Evolutionary conservation across 30 jellyfish, hydroid and myxozoan genomes (phyloP), one percentile per base, ranked within the genome.

Genomic region (Cassiopea xamachana): DNA sequence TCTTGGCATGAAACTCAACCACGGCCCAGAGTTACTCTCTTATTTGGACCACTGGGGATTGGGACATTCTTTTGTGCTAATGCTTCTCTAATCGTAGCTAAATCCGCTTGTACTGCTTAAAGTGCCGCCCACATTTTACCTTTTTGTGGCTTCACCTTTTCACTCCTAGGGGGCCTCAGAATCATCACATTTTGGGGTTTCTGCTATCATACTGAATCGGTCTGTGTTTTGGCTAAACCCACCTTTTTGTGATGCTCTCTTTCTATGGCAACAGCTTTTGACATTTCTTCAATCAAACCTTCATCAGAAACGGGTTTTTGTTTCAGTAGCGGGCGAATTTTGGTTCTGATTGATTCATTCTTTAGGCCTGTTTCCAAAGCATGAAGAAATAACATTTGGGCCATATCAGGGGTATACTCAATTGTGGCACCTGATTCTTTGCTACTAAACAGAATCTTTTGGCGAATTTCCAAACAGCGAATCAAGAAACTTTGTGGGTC

Each of bases 351-450:
- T 1, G 84, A 75, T 1, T 75, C 84, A 75, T 75, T 45, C 39
- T 75, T 75, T 75, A 75, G 64, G 17, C 79, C 79, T 60, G 89
- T 81, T 81, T 81, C 89, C 64, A 81, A 81, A 58, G 89, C 89
- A 61, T 81, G 89, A 60, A 81, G 89, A 62, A 81, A 81, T 61
- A 81, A 60, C 10, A 80, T 68, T 60, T 81, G 79, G 68, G 89
- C 89, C 89, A 81, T 81, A 60, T 81, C 89, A 59, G 68, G 89
- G 51, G 89, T 81, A 44, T 81, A 81, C 67, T 81, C 80, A 19
- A 58, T 81, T 81, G 89, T 81, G 64, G 80, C 80, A 60, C 81
- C 89, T 68, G 89, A 60, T 81, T 81, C 89, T 81, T 81, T 81
- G 60, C 89, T 64, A 60, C 69, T 10, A 60, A 81, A 14, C 50